phyloP scores from a whole-genome alignment of 2,888 invertebrate species.

The Sicus ferrugineus region DNA sequence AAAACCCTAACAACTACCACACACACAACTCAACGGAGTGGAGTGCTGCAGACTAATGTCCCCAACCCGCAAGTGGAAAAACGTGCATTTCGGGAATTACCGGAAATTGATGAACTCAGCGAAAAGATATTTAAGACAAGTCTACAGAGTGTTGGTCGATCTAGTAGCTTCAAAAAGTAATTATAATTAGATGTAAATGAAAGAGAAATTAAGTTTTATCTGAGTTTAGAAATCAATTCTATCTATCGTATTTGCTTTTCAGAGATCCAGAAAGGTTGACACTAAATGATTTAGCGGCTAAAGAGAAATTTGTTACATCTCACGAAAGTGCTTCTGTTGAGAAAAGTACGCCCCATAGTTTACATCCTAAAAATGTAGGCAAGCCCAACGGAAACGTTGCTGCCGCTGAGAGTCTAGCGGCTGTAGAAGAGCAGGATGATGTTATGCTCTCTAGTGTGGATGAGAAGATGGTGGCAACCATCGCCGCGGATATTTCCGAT shows the following conservation, averaged over 20 bases:
- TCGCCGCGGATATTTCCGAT: slow-evolving; percentile 35
- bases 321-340: neutral
- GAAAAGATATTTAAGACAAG: slow-evolving; percentile 80
- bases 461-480: slow-evolving; percentile 4
- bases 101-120: slow-evolving; percentile 74
- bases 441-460: slow-evolving; percentile 19
- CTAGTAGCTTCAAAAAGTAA: slow-evolving; percentile 65
- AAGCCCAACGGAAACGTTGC: too few species aligned
- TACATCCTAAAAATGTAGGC: too few species aligned
- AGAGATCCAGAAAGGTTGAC: slow-evolving; percentile 60
- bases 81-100: slow-evolving; percentile 47
- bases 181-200: slow-evolving; percentile 51
- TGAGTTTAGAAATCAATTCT: neutral
- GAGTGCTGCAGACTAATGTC: neutral
- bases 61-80: slow-evolving; percentile 33
- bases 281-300: slow-evolving; percentile 57
- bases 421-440: slow-evolving; percentile 35
- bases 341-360: too few species aligned
- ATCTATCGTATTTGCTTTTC: slow-evolving; percentile 19
- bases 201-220: slow-evolving; percentile 6
- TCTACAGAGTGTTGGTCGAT: slow-evolving; percentile 66
- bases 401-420: too few species aligned
- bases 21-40: neutral
- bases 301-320: slow-evolving; percentile 39
- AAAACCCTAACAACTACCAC: neutral